Evolutionary conservation across 1,140 invertebrate genomes (phyloP), one percentile per base, ranked within the genome.

Genomic region (Penaeus japonicus): DNA sequence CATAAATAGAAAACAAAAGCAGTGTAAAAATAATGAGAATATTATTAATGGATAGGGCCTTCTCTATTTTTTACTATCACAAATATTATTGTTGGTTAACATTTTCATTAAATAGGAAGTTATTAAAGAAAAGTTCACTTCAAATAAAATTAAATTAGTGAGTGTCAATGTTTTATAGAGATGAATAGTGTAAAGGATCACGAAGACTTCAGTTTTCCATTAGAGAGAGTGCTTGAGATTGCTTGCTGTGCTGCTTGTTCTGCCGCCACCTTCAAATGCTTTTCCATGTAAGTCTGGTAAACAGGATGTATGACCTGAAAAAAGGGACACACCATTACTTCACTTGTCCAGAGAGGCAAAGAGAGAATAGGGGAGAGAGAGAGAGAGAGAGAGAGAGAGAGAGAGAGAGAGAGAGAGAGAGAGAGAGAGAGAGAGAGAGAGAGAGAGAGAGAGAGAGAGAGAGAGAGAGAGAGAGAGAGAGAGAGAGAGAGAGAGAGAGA

Each of bases 251-350:
- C 86, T 59, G 86, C 86, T 27, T 88, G 86, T 77, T 88, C 86
- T 35, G 86, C 86, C 47, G 80, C 86, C 79, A 81, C 86, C 86
- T 84, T 88, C 80, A 88, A 88, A 39, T 88, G 80, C 65, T 88
- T 88, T 82, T 88, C 86, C 86, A 88, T 88, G 86, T 88, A 88
- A 35, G 86, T 88, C 47, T 83, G 80, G 86, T 88, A 88, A 77
- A 88, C 55, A 62, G 86, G 86, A 65, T 83, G 86, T 81, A 88
- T 88, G 62, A 88, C 86, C 86, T 88, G 80, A 55, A 78, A 75
- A 62, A 39, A 70, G 62, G 20, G n/a, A 59, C 15, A 59, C n/a
- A 32, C 7, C 2, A 80, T 47, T 1, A 39, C 39, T 7, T 39
- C 12, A 39, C 39, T 1, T 39, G 39, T 39, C 12, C 12, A 10